A percentile compares a stretch with the other conserved stretches of the same genome.
These are phyloP conservation scores for Junco hyemalis DNA, from an alignment of 2,113 vertebrate species.

Conservation along the genomic window DNA sequence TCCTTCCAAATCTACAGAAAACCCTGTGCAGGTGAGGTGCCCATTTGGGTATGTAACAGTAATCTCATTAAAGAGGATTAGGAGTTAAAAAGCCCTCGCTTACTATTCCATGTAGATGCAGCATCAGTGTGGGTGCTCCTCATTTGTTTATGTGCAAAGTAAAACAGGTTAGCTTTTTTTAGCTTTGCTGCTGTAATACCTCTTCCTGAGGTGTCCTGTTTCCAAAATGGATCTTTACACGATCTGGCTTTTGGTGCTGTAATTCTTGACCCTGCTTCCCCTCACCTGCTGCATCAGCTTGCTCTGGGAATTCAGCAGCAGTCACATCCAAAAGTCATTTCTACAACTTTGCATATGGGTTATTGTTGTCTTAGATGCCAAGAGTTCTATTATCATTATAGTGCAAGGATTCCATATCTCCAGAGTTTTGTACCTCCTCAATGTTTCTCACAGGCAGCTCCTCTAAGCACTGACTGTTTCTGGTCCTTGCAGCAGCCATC, in stretches of 20 bases:
- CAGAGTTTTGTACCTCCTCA: too few relatives aligned
- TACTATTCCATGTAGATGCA: neutral
- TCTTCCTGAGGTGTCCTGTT: neutral
- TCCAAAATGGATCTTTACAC: neutral
- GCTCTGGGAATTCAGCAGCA: neutral
- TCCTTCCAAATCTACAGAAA: neutral
- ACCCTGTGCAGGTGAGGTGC: neutral
- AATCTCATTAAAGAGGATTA: neutral
- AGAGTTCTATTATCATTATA: too few relatives aligned
- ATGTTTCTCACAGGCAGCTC: too few relatives aligned
- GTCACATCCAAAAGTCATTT: neutral
- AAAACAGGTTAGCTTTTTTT: neutral
- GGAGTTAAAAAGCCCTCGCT: neutral
- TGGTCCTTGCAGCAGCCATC: too few relatives aligned
- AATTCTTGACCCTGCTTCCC: neutral
- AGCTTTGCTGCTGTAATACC: neutral
- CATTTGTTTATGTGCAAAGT: neutral
- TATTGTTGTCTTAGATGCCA: neutral
- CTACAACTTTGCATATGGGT: neutral
- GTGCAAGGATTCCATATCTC: too few relatives aligned
- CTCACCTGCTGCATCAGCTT: neutral
- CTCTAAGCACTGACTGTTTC: too few relatives aligned
- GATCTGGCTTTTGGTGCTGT: neutral
- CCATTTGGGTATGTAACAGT: neutral
- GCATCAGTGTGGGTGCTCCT: neutral